Evolutionary conservation across 2,113 vertebrate species (phyloP).

Genomic region (Melanerpes formicivorus): DNA sequence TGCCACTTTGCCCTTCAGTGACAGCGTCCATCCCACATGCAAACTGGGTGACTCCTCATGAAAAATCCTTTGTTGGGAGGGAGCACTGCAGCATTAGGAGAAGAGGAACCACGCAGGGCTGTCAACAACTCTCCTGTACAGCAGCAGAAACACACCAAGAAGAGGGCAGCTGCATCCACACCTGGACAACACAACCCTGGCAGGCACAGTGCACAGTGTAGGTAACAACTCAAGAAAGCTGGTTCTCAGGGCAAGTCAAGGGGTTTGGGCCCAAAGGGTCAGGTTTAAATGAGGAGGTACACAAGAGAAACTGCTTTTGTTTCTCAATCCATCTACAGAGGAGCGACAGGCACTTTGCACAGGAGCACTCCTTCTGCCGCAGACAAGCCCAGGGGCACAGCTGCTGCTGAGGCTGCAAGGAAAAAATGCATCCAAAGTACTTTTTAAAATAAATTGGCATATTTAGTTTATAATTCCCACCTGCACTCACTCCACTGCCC

Average conservation of each 20-base stretch:
- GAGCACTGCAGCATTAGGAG: background rate
- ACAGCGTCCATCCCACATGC: background rate
- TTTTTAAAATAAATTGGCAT: background rate
- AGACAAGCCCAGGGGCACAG: fast-evolving
- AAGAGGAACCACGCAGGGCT: fast-evolving
- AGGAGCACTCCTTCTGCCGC: background rate
- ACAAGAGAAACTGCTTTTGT: fast-evolving
- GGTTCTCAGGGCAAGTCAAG: background rate
- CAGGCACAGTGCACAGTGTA: background rate
- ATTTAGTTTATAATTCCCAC: background rate
- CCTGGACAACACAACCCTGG: too few species aligned
- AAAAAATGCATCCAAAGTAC: background rate
- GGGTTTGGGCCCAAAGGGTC: background rate
- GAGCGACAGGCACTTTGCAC: background rate
- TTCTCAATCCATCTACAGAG: background rate
- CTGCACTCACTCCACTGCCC: fast-evolving
- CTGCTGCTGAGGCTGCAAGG: background rate
- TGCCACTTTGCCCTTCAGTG: background rate
- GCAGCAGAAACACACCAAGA: fast-evolving
- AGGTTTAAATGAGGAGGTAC: background rate
- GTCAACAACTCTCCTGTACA: background rate
- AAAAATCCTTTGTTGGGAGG: background rate
- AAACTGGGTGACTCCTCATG: fast-evolving
- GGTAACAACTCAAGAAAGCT: background rate
- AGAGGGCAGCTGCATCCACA: background rate